phyloP scores from a whole-genome alignment of 1,140 invertebrate genomes.

The Zelostemma sp. region DNA sequence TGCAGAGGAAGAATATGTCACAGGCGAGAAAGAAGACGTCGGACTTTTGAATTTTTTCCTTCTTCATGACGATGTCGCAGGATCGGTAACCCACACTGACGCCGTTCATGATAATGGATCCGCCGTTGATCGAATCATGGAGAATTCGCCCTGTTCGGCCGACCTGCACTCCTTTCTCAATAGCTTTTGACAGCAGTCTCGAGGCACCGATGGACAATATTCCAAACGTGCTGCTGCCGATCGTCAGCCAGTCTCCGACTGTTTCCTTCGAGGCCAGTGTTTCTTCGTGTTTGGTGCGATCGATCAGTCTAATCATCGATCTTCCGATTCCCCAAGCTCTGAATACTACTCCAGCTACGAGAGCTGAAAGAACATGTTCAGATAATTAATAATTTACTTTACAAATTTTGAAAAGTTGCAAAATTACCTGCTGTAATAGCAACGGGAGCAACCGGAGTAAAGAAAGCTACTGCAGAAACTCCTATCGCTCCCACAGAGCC shows the following conservation, averaged over 20 bases:
- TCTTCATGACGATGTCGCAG: background rate
- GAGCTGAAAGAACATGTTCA: constrained; percentile 35
- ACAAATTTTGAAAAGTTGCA: background rate
- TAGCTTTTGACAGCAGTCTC: constrained; percentile 24
- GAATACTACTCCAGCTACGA: constrained; percentile 3
- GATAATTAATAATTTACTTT: background rate
- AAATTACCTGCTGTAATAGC: constrained; percentile 38
- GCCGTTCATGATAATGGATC: background rate
- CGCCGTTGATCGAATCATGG: constrained; percentile 34
- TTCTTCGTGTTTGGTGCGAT: constrained; percentile 45
- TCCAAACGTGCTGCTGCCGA: constrained; percentile 28
- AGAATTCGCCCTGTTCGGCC: constrained; percentile 9
- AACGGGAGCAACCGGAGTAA: constrained; percentile 54
- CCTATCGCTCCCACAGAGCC: constrained; percentile 22
- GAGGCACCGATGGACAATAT: constrained; percentile 28
- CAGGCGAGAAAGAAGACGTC: background rate
- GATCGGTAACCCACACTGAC: background rate
- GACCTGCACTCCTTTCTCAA: constrained; percentile 28
- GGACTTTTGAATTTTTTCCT: background rate
- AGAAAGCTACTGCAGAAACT: constrained; percentile 50
- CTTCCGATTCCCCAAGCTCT: constrained; percentile 39
- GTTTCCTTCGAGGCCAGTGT: constrained; percentile 29
- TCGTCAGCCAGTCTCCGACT: constrained; percentile 38
- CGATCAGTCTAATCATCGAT: constrained; percentile 28
- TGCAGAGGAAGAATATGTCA: background rate